phyloP scores from a whole-genome alignment of 1,140 invertebrate species.

The Tetramorium parvispinum region DNA sequence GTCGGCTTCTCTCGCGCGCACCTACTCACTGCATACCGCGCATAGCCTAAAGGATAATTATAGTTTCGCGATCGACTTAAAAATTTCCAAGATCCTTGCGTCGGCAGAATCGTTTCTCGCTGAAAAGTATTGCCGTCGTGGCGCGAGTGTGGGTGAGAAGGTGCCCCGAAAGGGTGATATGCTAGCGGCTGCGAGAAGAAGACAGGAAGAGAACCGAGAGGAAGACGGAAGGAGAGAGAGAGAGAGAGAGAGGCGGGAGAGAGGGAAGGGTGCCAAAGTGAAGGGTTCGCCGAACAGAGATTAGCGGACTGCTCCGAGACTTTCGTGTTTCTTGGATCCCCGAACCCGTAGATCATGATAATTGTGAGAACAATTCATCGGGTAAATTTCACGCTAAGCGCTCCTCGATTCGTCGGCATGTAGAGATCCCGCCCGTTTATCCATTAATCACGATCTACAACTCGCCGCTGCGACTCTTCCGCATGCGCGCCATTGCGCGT shows the following conservation, averaged over 20 bases:
- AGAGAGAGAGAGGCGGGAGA: background rate
- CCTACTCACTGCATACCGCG: slow-evolving; percentile 70
- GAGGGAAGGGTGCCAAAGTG: slow-evolving; percentile 77
- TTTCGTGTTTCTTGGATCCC: slow-evolving; percentile 84
- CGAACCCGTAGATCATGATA: slow-evolving; percentile 85
- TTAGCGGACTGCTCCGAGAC: slow-evolving; percentile 80
- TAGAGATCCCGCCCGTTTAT: slow-evolving; percentile 39
- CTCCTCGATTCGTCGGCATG: slow-evolving; percentile 69
- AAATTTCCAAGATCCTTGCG: slow-evolving; percentile 78
- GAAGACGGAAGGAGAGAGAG: background rate
- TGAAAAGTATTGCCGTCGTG: slow-evolving; percentile 64
- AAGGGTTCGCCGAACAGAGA: slow-evolving; percentile 84
- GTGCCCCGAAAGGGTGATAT: slow-evolving; percentile 54
- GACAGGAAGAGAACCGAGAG: background rate
- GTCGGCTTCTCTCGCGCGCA: slow-evolving; percentile 56
- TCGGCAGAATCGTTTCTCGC: slow-evolving; percentile 45
- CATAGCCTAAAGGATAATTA: slow-evolving; percentile 78
- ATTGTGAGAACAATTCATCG: slow-evolving; percentile 86
- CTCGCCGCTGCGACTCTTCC: slow-evolving; percentile 31
- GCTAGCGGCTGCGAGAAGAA: slow-evolving; percentile 12
- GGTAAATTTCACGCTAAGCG: slow-evolving; percentile 82
- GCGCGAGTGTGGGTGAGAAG: slow-evolving; percentile 64
- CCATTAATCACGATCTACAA: slow-evolving; percentile 73
- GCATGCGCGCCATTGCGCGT: slow-evolving; percentile 2
- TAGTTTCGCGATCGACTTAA: slow-evolving; percentile 76